These are phyloP conservation scores for Cheilosia scutellata DNA, from an alignment of 2,888 invertebrate species.

Conservation along the genomic window DNA sequence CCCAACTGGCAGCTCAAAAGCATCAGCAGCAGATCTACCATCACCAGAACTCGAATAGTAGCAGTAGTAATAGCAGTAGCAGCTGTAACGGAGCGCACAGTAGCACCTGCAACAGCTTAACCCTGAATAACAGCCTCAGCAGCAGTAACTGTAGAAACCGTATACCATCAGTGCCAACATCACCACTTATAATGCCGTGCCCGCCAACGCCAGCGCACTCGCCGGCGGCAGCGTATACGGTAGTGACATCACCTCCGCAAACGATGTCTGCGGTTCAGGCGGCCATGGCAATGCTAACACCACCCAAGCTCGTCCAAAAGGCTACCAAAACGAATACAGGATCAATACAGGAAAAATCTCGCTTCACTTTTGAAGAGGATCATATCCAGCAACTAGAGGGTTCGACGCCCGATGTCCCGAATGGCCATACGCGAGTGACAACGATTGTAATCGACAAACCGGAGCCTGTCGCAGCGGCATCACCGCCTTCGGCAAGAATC, in stretches of 20 bases:
- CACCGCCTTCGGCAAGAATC: conserved; percentile 84
- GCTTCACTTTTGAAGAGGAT: conserved; percentile 81
- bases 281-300: conserved; percentile 82
- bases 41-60: conserved; percentile 81
- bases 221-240: conserved; percentile 81
- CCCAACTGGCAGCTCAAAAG: conserved; percentile 66
- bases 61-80: conserved; percentile 82
- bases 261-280: conserved; percentile 81
- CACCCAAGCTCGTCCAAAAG: conserved; percentile 78
- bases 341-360: conserved; percentile 72
- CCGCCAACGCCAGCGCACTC: conserved; percentile 84
- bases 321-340: conserved; percentile 70
- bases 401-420: background rate
- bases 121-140: conserved; percentile 55
- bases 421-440: conserved; percentile 55
- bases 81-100: conserved; percentile 80
- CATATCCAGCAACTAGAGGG: conserved; percentile 79
- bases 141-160: conserved; percentile 73
- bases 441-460: conserved; percentile 77
- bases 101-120: conserved; percentile 63
- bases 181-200: conserved; percentile 86
- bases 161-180: conserved; percentile 89
- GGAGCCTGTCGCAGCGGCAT: conserved; percentile 80
- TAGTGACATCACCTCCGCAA: conserved; percentile 82
- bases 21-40: conserved; percentile 76